These are phyloP conservation scores for Conops quadrifasciatus DNA, from an alignment of 2,888 invertebrate species.

Conservation along the genomic window DNA sequence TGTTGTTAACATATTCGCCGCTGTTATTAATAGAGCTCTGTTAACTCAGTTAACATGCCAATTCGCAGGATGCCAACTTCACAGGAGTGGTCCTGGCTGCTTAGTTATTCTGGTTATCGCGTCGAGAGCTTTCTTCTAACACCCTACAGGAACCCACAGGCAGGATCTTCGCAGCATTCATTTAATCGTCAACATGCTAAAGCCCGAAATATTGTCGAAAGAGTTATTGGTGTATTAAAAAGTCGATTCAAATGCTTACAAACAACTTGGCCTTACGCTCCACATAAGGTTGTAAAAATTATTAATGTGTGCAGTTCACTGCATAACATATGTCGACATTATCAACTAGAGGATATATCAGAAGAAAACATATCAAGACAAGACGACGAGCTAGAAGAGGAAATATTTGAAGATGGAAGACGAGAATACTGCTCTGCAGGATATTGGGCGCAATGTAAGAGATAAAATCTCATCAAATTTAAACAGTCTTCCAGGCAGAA, in stretches of 20 bases:
- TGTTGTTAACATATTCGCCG: too few relatives aligned
- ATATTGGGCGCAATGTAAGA: too few relatives aligned
- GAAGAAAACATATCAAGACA: too few relatives aligned
- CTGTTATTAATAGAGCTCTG: too few relatives aligned
- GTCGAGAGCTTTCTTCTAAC: background rate
- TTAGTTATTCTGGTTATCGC: background rate
- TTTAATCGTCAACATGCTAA: conserved; percentile 23
- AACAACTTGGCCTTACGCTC: conserved; percentile 17
- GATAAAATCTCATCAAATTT: too few relatives aligned
- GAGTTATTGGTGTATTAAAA: conserved; percentile 32
- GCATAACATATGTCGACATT: background rate
- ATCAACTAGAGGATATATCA: too few relatives aligned
- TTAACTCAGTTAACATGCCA: too few relatives aligned
- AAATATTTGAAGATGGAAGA: too few relatives aligned
- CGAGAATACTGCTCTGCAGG: too few relatives aligned
- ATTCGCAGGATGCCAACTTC: too few relatives aligned
- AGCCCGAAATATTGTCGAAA: conserved; percentile 28
- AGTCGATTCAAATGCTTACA: conserved; percentile 28
- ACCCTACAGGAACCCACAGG: background rate
- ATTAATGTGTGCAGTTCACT: background rate
- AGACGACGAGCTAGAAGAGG: too few relatives aligned
- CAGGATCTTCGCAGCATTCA: background rate
- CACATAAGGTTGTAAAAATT: background rate
- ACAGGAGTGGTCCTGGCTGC: background rate
- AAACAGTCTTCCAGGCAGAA: too few relatives aligned